Evolutionary conservation across 2,113 vertebrate species (phyloP).

Genomic region (Mellivora capensis): DNA sequence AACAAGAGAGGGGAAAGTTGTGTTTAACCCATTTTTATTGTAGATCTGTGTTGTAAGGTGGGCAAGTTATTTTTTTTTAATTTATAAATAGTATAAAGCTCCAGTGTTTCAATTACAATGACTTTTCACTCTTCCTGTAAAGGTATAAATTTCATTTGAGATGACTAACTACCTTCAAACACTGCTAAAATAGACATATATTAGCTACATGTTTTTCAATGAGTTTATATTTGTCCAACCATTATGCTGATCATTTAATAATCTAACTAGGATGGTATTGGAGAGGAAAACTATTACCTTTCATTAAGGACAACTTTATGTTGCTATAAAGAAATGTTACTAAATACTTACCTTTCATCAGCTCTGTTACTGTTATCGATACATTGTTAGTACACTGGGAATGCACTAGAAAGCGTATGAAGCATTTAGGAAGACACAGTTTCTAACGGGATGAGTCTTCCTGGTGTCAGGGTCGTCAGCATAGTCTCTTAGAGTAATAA

Average conservation of each 20-base stretch:
- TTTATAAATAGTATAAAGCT: background rate
- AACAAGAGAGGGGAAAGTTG: background rate
- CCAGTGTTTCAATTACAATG: background rate
- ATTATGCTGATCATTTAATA: background rate
- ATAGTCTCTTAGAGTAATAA: rapidly evolving
- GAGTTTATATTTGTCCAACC: background rate
- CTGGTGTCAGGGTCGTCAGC: no score
- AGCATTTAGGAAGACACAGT: background rate
- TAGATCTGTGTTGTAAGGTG: background rate
- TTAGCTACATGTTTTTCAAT: background rate
- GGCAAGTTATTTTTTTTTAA: background rate
- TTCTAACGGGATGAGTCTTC: background rate
- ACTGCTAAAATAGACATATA: background rate
- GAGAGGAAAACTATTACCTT: conserved; percentile 1
- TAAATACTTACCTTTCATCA: background rate
- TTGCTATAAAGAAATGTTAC: background rate
- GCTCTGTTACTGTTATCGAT: background rate
- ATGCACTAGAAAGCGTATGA: background rate
- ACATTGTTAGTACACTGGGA: background rate
- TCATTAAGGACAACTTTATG: background rate
- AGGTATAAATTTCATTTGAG: background rate
- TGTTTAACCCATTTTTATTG: background rate
- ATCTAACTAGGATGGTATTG: background rate
- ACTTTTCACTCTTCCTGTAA: background rate
- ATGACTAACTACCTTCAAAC: background rate